Percentiles rank a stretch among this genome's conserved stretches.
These are phyloP conservation scores for Euleptes europaea DNA, from an alignment of 2,113 vertebrate species.

Conservation along the genomic window DNA sequence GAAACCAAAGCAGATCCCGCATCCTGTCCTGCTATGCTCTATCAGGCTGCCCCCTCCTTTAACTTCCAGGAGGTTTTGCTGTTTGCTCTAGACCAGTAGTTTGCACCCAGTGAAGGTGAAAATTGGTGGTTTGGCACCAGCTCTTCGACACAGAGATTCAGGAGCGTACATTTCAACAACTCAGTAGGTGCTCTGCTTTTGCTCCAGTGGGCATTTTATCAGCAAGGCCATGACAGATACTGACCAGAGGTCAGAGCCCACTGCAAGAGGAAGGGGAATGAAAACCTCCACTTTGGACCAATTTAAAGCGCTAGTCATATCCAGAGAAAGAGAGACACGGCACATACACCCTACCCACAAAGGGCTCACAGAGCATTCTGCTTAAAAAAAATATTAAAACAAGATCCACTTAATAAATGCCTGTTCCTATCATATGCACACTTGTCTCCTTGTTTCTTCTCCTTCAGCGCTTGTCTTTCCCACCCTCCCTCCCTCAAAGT, in stretches of 20 bases:
- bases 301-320: background rate
- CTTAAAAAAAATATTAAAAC: background rate
- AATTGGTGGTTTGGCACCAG: conserved; percentile 17
- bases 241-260: background rate
- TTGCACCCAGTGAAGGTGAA: conserved; percentile 9
- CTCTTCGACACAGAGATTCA: background rate
- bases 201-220: accelerated
- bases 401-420: background rate
- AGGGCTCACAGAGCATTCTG: background rate
- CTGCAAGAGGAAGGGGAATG: background rate
- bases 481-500: too few relatives aligned
- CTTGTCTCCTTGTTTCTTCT: background rate
- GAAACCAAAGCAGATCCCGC: background rate
- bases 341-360: background rate
- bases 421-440: background rate
- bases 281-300: background rate
- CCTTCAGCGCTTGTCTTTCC: too few relatives aligned
- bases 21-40: too few relatives aligned
- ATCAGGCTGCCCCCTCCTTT: background rate
- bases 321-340: too few relatives aligned
- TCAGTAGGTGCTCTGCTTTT: background rate
- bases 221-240: background rate
- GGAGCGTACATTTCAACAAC: conserved; percentile 3
- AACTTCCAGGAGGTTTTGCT: background rate
- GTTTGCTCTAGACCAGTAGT: background rate